phyloP scores from a whole-genome alignment of 2,113 vertebrate genomes.

The Eira barbara region DNA sequence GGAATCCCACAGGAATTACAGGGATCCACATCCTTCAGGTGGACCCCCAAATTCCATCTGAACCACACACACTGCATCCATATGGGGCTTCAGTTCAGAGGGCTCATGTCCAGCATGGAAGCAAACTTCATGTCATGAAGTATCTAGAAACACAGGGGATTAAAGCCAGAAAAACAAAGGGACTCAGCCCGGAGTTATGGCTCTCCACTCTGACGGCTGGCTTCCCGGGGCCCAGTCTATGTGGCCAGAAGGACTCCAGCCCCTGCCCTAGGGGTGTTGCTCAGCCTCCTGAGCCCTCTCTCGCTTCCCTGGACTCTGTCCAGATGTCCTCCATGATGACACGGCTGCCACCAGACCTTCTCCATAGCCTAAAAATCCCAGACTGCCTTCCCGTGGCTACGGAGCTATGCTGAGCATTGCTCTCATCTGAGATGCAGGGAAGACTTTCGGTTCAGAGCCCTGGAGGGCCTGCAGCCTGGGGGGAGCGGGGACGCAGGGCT shows the following conservation, averaged over 20 bases:
- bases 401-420: background rate
- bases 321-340: background rate
- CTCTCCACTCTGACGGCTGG: background rate
- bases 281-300: background rate
- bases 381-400: background rate
- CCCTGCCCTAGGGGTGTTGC: background rate
- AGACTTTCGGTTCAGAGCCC: background rate
- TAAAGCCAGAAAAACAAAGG: background rate
- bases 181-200: background rate
- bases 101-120: too few species aligned
- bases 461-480: background rate
- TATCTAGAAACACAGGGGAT: background rate
- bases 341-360: background rate
- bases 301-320: background rate
- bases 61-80: background rate
- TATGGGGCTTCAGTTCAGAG: background rate
- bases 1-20: background rate
- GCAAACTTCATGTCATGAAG: background rate
- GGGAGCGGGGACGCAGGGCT: background rate
- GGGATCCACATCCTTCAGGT: background rate
- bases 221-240: background rate
- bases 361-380: background rate
- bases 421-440: background rate
- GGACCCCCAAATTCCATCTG: background rate
- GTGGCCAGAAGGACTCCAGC: background rate